Conservation (phyloP, 2,888 invertebrate genomes). For the Laothoe populi region DNA sequence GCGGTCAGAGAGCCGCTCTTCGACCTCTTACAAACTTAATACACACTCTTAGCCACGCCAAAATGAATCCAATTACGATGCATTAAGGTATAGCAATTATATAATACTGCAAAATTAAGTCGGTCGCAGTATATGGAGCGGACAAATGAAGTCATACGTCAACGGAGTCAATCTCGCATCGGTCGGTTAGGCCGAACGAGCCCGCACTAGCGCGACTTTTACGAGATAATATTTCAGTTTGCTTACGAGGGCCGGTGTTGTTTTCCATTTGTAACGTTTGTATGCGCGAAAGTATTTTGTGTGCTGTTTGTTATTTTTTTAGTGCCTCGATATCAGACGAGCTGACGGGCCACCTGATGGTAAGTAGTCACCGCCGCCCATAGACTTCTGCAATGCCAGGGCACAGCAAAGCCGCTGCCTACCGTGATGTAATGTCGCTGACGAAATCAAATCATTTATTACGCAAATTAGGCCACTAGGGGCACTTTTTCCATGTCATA, state of each 20-base stretch:
- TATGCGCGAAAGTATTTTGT: constrained; percentile 38
- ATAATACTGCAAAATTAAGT: constrained; percentile 34
- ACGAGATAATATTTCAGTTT: constrained; percentile 83
- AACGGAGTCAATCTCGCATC: constrained; percentile 66
- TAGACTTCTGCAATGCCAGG: no score
- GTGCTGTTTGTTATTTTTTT: constrained; percentile 11
- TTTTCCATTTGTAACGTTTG: constrained; percentile 55
- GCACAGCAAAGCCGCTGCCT: no score
- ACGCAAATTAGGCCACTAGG: no score
- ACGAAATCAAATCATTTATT: no score
- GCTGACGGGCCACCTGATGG: no score
- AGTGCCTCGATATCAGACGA: no score
- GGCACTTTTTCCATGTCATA: no score
- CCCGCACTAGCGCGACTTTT: constrained; percentile 71
- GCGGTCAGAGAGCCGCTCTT: constrained; percentile 71
- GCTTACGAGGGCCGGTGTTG: constrained; percentile 71
- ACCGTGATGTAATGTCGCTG: no score
- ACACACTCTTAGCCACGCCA: constrained; percentile 25
- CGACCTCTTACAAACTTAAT: constrained; percentile 40
- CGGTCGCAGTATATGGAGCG: constrained; percentile 75
- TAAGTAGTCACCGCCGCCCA: no score
- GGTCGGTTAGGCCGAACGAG: constrained; percentile 73
- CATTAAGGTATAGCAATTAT: constrained; percentile 29
- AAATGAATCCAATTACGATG: constrained; percentile 38
- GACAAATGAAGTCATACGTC: constrained; percentile 83